Conservation (phyloP, 37 sponge, comb jelly and placozoan genomes). For the Amphimedon queenslandica region DNA sequence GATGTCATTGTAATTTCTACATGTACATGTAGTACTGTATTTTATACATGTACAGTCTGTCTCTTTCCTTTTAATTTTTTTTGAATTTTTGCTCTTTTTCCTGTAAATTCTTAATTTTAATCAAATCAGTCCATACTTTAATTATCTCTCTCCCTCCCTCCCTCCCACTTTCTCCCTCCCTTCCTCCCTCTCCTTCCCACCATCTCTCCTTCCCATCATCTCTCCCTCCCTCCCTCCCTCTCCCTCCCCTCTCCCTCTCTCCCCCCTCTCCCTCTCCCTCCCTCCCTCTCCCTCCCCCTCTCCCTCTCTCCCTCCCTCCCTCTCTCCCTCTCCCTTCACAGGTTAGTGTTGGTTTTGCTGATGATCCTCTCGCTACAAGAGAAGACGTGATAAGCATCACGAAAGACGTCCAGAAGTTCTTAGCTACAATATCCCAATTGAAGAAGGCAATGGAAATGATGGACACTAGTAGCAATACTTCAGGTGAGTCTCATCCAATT, state of each 20-base stretch:
- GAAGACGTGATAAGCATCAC: constrained; percentile 62
- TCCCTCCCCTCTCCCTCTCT: background rate
- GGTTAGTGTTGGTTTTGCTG: constrained; percentile 21
- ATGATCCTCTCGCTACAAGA: constrained; percentile 27
- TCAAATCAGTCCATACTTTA: too few species aligned
- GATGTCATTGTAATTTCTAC: too few species aligned
- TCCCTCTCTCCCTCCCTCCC: background rate
- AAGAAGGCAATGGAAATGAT: constrained; percentile 43
- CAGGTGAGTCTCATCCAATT: background rate
- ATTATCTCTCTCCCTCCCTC: background rate
- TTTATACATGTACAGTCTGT: too few species aligned
- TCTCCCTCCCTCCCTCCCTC: background rate
- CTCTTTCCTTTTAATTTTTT: too few species aligned
- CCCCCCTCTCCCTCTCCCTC: background rate
- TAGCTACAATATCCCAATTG: constrained; percentile 28
- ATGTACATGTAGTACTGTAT: too few species aligned
- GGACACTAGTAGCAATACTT: background rate
- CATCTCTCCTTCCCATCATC: background rate
- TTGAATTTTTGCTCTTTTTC: too few species aligned
- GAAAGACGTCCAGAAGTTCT: constrained; percentile 43
- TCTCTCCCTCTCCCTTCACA: background rate
- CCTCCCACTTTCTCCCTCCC: background rate
- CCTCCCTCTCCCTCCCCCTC: background rate
- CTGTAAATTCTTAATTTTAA: too few species aligned
- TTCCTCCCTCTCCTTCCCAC: background rate